Percentiles rank a stretch among this genome's conserved stretches.
phyloP scores from a whole-genome alignment of 2,888 invertebrate genomes.

The Tricholauxania praeusta region DNA sequence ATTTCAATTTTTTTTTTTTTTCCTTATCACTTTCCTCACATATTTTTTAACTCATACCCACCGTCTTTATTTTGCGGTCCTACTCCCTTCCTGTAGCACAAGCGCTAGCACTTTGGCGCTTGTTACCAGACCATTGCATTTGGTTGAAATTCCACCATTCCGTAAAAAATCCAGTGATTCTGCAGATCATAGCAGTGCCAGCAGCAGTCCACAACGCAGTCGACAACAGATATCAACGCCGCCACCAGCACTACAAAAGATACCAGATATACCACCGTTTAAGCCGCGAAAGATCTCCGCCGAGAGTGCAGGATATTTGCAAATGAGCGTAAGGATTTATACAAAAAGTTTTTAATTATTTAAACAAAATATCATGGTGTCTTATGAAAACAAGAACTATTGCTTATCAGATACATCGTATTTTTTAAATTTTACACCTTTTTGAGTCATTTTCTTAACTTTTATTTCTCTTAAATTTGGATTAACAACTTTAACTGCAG shows the following conservation, averaged over 20 bases:
- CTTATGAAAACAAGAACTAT: no score
- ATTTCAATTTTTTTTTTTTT: no score
- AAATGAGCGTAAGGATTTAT: conserved; percentile 63
- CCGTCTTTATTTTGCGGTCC: not conserved
- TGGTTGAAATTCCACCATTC: conserved; percentile 68
- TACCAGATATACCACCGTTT: conserved; percentile 71
- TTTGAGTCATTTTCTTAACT: no score
- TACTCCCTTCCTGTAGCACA: conserved; percentile 51
- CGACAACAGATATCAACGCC: conserved; percentile 45
- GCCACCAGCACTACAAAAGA: conserved; percentile 54
- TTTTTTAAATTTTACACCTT: not conserved
- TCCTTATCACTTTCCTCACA: conserved; percentile 6
- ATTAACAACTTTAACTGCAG: no score
- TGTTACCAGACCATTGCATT: conserved; percentile 65
- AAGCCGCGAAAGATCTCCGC: conserved; percentile 71
- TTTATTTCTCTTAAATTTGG: no score
- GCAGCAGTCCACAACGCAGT: conserved; percentile 63
- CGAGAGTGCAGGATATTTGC: conserved; percentile 68
- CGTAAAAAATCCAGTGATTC: conserved; percentile 66
- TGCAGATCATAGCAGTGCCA: conserved; percentile 61
- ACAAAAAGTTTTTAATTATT: no score
- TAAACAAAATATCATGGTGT: no score
- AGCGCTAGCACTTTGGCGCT: conserved; percentile 61
- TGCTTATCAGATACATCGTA: no score
- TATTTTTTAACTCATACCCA: no score